Base-by-base conservation (phyloP, 2,113 vertebrate genomes). In the Cacatua alba region DNA sequence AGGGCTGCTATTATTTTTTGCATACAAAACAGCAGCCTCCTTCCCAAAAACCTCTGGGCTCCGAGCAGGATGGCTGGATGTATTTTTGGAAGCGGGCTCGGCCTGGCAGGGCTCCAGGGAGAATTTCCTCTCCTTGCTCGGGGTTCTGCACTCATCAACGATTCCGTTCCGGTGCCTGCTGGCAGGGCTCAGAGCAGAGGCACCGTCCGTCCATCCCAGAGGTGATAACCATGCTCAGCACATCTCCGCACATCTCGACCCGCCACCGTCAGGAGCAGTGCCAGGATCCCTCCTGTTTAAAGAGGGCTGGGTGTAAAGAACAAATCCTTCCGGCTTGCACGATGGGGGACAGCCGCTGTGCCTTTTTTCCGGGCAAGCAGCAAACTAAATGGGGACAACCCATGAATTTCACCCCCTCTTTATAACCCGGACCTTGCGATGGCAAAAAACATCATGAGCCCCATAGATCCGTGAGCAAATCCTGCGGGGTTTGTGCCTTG, bases 51-150 rank as follows among this genome's bases (percentile, higher is more conserved):
- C 59, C 93, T 92, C 14, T 81, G 93, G 82, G 93, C 90, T 95
- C 67, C 0, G 13, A 86, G 92, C 93, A 93, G 94, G 95, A 65
- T 10, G 10, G 82, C 88, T 85, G 93, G 93, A 96, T 94, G 94
- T 80, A 77, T 91, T 94, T 96, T 90, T 86, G 95, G 96, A 94
- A 74, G 90, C 6, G 33, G 92, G 57, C 92, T 94, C 60, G 95
- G 85, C 90, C 92, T 97, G 96, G 96, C 94, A 81, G 71, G 75
- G 76, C 93, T 96, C 95, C 95, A 95, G 95, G 93, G 93, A 96
- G 96, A 96, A 91, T 96, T 96, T 94, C 96, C 92, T 96, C 85
- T 86, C 94, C 92, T 96, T 77, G 92, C 90, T 82, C 17, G 5
- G 63, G 85, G 65, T 94, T 87, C 93, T 90, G 88, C 20, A 1